These are phyloP conservation scores for Clarias macrocephalus DNA, from an alignment of 2,113 vertebrate species.

Conservation along the genomic window DNA sequence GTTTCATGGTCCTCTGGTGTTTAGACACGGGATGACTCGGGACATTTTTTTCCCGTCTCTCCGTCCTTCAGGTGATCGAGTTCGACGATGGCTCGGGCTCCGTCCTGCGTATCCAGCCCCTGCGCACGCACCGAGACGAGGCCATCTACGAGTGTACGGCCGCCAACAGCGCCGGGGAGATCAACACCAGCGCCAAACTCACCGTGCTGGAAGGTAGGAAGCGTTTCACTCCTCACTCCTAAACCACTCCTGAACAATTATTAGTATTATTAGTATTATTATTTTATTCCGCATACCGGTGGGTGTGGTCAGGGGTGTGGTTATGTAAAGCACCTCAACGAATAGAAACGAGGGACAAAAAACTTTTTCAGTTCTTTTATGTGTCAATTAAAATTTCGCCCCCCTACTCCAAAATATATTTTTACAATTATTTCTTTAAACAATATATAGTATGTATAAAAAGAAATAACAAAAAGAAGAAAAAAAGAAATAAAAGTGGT, in stretches of 20 bases:
- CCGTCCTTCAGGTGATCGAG: constrained; percentile 85
- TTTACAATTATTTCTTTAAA: no score
- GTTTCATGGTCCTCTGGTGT: neutral
- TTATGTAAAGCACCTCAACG: neutral
- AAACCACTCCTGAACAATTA: no score
- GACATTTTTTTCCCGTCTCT: neutral
- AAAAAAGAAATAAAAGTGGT: neutral
- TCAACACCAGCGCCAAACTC: constrained; percentile 96
- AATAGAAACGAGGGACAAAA: neutral
- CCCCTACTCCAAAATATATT: no score
- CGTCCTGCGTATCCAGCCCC: constrained; percentile 94
- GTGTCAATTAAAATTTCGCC: no score
- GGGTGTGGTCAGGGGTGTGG: neutral
- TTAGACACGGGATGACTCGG: neutral
- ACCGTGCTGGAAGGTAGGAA: constrained; percentile 94
- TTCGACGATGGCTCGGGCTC: constrained; percentile 98
- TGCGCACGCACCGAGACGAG: constrained; percentile 93
- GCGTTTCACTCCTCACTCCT: neutral
- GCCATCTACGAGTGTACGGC: constrained; percentile 98
- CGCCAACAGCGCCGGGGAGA: constrained; percentile 89
- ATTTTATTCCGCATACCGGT: neutral
- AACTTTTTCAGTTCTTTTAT: no score
- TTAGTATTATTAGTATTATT: no score
- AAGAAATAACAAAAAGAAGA: no score
- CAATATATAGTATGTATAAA: no score